phyloP scores from a whole-genome alignment of 2,797 vertebrate species.

The Trematomus bernacchii region DNA sequence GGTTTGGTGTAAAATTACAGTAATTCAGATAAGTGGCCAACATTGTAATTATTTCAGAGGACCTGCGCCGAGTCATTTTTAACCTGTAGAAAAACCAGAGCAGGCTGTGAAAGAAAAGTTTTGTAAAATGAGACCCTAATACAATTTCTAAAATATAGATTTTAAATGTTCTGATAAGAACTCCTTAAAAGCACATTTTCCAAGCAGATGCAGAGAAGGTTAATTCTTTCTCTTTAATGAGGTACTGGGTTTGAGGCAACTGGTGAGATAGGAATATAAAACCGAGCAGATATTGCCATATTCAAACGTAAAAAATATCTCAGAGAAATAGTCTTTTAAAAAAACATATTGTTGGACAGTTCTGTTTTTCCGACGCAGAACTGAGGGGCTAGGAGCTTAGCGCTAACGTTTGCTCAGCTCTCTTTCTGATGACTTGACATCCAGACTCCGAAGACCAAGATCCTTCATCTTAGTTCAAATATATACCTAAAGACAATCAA shows the following conservation, averaged over 20 bases:
- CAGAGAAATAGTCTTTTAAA: neutral
- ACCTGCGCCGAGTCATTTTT: neutral
- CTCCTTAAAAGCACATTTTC: neutral
- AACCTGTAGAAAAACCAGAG: neutral
- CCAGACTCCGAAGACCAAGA: too few species aligned
- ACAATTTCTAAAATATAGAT: neutral
- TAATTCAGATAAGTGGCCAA: slow-evolving; percentile 17
- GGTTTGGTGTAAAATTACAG: neutral
- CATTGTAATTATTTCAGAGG: slow-evolving; percentile 3
- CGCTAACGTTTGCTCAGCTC: too few species aligned
- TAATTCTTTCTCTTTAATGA: neutral
- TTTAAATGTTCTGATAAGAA: neutral
- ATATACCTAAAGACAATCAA: too few species aligned
- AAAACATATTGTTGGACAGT: neutral
- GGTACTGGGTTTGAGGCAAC: neutral
- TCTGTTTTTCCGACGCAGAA: too few species aligned
- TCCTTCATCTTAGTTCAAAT: too few species aligned
- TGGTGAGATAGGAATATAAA: neutral
- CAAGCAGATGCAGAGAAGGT: neutral
- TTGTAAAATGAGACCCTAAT: neutral
- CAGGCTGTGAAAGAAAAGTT: neutral
- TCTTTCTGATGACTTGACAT: too few species aligned
- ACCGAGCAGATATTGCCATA: neutral
- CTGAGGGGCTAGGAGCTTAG: too few species aligned
- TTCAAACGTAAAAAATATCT: too few species aligned